Percentiles rank a stretch among this genome's conserved stretches.
phyloP scores from a whole-genome alignment of 2,113 vertebrate species.

The Callorhinus ursinus region DNA sequence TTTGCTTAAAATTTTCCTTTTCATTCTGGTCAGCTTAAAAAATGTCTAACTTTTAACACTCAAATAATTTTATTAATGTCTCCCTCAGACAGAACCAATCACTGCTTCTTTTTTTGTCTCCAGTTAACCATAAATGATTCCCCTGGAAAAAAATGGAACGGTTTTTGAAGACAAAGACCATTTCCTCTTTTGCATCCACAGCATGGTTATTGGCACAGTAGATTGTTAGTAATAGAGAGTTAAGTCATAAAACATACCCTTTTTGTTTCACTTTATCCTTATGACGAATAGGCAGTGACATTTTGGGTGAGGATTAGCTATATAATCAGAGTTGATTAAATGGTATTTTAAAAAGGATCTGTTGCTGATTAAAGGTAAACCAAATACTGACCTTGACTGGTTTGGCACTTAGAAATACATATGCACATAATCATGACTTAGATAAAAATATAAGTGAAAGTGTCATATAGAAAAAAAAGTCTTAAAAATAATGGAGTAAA shows the following conservation, averaged over 20 bases:
- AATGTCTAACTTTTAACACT: conserved; percentile 16
- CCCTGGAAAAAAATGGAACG: background rate
- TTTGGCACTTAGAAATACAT: background rate
- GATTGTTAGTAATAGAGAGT: background rate
- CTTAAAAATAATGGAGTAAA: background rate
- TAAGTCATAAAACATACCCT: background rate
- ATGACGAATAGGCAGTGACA: background rate
- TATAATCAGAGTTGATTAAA: background rate
- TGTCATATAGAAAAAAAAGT: background rate
- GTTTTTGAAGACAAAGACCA: background rate
- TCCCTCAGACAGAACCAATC: background rate
- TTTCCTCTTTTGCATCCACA: background rate
- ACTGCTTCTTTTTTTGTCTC: background rate
- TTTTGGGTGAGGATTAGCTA: background rate
- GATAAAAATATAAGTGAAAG: background rate
- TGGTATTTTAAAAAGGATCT: background rate
- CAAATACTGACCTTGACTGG: background rate
- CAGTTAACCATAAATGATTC: background rate
- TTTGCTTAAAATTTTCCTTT: conserved; percentile 28
- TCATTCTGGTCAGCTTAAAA: conserved; percentile 19
- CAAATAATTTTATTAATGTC: conserved; percentile 26
- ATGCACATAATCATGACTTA: background rate
- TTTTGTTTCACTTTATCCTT: background rate
- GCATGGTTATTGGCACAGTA: background rate
- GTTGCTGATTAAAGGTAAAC: background rate